Evolutionary conservation across 2,797 vertebrate genomes (phyloP), one percentile per base, ranked within the genome.

Genomic region (Lacerta bilineata): DNA sequence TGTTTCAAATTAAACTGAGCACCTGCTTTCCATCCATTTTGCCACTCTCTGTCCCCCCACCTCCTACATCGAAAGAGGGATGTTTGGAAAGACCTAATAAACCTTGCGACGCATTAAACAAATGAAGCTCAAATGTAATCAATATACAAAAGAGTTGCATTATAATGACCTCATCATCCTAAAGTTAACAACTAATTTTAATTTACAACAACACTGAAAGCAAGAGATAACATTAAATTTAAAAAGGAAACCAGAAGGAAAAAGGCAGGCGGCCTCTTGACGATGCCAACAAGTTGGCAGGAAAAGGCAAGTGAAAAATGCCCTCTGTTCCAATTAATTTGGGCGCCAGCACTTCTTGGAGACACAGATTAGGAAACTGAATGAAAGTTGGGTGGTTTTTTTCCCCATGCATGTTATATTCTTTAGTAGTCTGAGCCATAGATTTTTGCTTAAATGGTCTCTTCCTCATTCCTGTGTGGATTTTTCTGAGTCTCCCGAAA

Each of bases 121-220:
- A 95, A 94, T 77, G 87, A 91, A 90, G 87, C 81, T 91, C 79
- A 94, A 87, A 88, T 91, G 83, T 94, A 94, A 93, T 84, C 91
- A 93, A 93, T 89, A 93, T 61, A 94, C 88, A 93, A 92, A 80
- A 78, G 90, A 92, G 83, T 29, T 92, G 41, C 88, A 69, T 86
- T 64, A 91, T 90, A 95, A 94, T 85, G 88, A 95, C 91, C 90
- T 90, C 92, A 94, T 93, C 90, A 93, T 83, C 91, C 82, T 94
- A 86, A 93, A 95, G 83, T 79, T 88, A 92, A 91, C 66, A 88
- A 74, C 89, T 91, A 81, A 25, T 93, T 94, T 90, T 90, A 93
- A 94, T 93, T 95, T 93, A 94, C 90, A 90, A 72, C 81, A 46
- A 83, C 80, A 64, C 92, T 92, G 94, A 90, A 91, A 93, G 83